These are phyloP conservation scores for Mya arenaria DNA, from an alignment of 1,140 invertebrate species.

Conservation along the genomic window DNA sequence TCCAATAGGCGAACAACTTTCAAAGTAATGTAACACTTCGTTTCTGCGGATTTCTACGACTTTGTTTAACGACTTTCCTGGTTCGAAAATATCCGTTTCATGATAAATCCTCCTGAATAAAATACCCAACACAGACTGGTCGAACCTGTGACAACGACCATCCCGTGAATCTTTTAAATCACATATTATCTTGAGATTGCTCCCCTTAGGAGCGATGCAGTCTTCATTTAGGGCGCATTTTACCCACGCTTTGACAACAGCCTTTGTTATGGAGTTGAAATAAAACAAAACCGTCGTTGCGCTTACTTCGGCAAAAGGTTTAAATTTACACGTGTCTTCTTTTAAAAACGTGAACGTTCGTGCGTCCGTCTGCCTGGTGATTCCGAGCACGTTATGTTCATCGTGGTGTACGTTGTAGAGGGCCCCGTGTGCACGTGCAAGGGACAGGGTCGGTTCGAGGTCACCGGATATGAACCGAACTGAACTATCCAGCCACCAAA, in stretches of 20 bases:
- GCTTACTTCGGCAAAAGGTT: neutral
- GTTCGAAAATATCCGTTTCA: neutral
- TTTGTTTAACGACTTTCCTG: neutral
- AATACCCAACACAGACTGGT: constrained; percentile 34
- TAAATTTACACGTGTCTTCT: constrained; percentile 35
- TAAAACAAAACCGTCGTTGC: neutral
- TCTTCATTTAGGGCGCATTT: neutral
- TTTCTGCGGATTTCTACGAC: neutral
- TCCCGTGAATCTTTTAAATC: neutral
- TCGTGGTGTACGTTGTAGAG: neutral
- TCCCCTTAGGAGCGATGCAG: neutral
- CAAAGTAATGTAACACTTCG: constrained; percentile 9
- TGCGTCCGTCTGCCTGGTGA: neutral
- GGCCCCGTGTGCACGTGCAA: neutral
- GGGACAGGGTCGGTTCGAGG: neutral
- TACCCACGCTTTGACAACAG: neutral
- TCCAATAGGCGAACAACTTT: neutral
- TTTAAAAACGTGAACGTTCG: constrained; percentile 8
- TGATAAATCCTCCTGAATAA: neutral
- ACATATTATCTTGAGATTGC: neutral
- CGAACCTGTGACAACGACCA: constrained; percentile 21
- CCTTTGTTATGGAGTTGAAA: neutral
- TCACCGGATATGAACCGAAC: neutral
- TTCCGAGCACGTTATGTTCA: neutral
- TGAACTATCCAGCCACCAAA: constrained; percentile 33